A percentile compares a stretch with the other conserved stretches of the same genome.
Evolutionary conservation across 1,140 invertebrate species (phyloP).

Genomic region (Gryon sp.): DNA sequence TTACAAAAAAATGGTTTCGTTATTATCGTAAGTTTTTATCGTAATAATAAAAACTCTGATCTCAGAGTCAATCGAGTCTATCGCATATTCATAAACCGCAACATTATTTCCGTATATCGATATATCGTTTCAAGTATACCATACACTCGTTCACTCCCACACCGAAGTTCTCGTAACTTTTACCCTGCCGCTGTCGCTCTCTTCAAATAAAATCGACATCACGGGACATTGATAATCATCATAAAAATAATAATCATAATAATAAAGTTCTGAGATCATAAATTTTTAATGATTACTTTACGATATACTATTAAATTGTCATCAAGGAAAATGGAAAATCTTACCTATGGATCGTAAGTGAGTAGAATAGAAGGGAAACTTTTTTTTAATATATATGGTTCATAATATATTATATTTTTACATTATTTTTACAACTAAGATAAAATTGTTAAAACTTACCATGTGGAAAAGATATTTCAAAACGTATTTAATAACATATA

Average conservation of each 20-base stretch:
- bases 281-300: constrained; percentile 13
- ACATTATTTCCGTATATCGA: constrained; percentile 26
- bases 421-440: too few relatives aligned
- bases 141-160: background rate
- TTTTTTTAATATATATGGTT: too few relatives aligned
- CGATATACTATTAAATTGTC: background rate
- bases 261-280: constrained; percentile 4
- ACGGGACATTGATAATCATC: constrained; percentile 7
- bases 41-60: constrained; percentile 18
- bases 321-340: background rate
- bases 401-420: too few relatives aligned
- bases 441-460: too few relatives aligned
- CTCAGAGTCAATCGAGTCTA: constrained; percentile 15
- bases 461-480: too few relatives aligned
- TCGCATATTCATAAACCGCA: constrained; percentile 34
- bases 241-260: constrained; percentile 13
- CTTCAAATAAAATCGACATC: constrained; percentile 11
- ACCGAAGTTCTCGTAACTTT: constrained; percentile 4
- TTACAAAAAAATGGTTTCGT: too few relatives aligned
- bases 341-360: background rate
- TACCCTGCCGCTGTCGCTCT: background rate
- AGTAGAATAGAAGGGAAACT: too few relatives aligned
- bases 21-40: constrained; percentile 17
- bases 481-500: too few relatives aligned
- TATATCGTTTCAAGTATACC: constrained; percentile 6